Evolutionary conservation across 2,797 vertebrate species (phyloP).

Genomic region (Molossus molossus): DNA sequence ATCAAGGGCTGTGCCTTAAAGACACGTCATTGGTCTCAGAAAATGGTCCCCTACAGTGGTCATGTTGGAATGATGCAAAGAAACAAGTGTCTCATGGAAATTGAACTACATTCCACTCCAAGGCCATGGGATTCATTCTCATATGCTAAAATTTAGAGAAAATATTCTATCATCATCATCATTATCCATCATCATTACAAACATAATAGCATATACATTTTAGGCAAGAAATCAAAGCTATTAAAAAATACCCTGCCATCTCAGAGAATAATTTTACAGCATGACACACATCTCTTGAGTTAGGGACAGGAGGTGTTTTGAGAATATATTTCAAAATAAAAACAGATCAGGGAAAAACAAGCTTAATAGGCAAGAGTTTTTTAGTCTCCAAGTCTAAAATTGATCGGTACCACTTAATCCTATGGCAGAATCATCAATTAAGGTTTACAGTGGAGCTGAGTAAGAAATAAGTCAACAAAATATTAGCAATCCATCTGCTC

Average conservation of each 20-base stretch:
- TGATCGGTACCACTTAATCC: constrained; percentile 57
- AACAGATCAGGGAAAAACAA: neutral
- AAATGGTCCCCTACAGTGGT: neutral
- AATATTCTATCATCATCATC: too few species aligned
- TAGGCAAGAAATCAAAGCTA: constrained; percentile 33
- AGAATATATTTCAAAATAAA: constrained; percentile 46
- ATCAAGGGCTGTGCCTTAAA: neutral
- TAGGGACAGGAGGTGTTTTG: neutral
- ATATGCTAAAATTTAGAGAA: neutral
- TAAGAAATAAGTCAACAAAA: constrained; percentile 82
- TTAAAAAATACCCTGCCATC: neutral
- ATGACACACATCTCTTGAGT: neutral
- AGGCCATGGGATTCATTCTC: neutral
- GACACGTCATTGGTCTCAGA: neutral
- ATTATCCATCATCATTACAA: neutral
- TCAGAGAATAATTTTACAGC: neutral
- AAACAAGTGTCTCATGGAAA: neutral
- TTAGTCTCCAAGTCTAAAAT: constrained; percentile 57
- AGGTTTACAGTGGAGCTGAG: constrained; percentile 75
- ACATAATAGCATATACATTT: neutral
- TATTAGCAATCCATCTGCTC: constrained; percentile 85
- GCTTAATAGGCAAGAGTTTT: constrained; percentile 10
- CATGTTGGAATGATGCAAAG: neutral
- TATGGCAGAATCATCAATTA: constrained; percentile 75
- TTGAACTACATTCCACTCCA: neutral